phyloP scores from a whole-genome alignment of 2,888 invertebrate species.

The Emmelina monodactyla region DNA sequence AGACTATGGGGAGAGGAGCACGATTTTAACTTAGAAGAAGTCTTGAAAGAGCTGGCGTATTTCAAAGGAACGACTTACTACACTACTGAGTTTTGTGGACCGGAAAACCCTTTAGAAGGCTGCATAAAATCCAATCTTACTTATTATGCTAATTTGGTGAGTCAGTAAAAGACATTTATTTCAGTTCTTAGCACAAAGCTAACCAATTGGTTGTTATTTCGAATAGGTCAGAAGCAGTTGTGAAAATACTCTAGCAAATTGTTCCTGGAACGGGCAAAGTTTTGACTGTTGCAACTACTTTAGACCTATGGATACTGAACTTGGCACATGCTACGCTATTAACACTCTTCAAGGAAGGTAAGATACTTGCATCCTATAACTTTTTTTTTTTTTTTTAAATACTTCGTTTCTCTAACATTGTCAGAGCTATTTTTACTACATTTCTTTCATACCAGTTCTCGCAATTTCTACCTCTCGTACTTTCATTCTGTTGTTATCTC shows the following conservation, averaged over 20 bases:
- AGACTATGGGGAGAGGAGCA: conserved; percentile 74
- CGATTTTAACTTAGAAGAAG: conserved; percentile 78
- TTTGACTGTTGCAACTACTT: conserved; percentile 75
- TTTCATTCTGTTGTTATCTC: too few species aligned
- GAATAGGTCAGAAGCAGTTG: conserved; percentile 66
- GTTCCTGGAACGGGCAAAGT: conserved; percentile 66
- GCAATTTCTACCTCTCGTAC: too few species aligned
- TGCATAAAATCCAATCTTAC: conserved; percentile 69
- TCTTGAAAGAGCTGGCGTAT: conserved; percentile 74
- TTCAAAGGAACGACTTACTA: conserved; percentile 77
- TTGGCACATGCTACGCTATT: conserved; percentile 72
- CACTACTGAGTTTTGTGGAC: conserved; percentile 71
- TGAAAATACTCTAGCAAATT: conserved; percentile 59
- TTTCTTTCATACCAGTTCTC: too few species aligned
- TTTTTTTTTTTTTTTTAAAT: neutral
- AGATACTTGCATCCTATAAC: conserved; percentile 6
- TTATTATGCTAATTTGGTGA: conserved; percentile 66
- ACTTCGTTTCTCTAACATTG: too few species aligned
- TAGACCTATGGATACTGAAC: conserved; percentile 69
- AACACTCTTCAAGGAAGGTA: conserved; percentile 71
- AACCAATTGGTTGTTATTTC: conserved; percentile 1
- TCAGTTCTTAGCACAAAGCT: too few species aligned
- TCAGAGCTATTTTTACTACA: too few species aligned
- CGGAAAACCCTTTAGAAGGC: conserved; percentile 51
- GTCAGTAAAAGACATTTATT: neutral